These are phyloP conservation scores for Zosterops borbonicus DNA, from an alignment of 2,113 vertebrate species.

Conservation along the genomic window DNA sequence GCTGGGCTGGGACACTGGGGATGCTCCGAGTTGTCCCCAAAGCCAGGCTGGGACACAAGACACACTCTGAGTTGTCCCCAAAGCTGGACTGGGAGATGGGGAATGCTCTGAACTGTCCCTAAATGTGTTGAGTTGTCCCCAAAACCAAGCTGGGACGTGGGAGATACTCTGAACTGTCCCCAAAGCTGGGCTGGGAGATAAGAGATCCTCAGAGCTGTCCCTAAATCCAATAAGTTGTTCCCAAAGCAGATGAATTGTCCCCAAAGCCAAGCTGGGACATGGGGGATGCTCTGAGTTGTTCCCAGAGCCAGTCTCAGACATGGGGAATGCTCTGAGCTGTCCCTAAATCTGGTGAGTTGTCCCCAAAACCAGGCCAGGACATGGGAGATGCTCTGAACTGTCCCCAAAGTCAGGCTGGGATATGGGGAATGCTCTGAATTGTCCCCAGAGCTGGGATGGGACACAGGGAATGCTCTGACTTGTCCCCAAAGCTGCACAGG, in stretches of 20 bases:
- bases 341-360: background rate
- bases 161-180: background rate
- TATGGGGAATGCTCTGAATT: background rate
- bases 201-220: constrained; percentile 15
- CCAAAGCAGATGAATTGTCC: background rate
- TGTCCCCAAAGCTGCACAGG: background rate
- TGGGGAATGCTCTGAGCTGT: background rate
- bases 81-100: fast-evolving
- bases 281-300: background rate
- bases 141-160: fast-evolving
- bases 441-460: background rate
- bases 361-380: too few species aligned
- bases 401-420: background rate
- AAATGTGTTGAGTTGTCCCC: constrained; percentile 4
- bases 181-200: fast-evolving
- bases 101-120: background rate
- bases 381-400: background rate
- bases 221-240: fast-evolving
- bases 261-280: fast-evolving
- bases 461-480: background rate
- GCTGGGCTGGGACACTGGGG: too few species aligned
- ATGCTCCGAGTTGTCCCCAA: background rate
- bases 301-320: fast-evolving
- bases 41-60: fast-evolving
- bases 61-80: background rate